These are phyloP conservation scores for Zoanthus sansibaricus DNA, from an alignment of 92 coral and sea anemone genomes.

Conservation along the genomic window DNA sequence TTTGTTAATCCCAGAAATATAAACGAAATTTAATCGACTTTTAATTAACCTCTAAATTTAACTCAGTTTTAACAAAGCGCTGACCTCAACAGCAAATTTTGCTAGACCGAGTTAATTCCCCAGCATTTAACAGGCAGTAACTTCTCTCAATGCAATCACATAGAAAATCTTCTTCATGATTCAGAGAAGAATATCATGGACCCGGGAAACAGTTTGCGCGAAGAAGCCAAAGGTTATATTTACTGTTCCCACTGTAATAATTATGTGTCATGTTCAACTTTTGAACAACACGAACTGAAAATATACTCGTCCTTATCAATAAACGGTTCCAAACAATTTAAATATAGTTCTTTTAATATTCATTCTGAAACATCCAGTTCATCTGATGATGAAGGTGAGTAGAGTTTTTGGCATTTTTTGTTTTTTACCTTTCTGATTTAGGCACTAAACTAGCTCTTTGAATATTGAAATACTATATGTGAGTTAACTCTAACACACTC, in stretches of 20 bases:
- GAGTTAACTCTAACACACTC: too few species aligned
- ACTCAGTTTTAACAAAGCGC: constrained; percentile 4
- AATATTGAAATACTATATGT: too few species aligned
- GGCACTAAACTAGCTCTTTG: too few species aligned
- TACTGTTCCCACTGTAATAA: constrained; percentile 30
- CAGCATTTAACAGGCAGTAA: constrained; percentile 1
- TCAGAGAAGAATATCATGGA: constrained; percentile 7
- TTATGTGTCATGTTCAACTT: constrained; percentile 39
- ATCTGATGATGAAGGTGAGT: too few species aligned
- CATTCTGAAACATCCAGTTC: too few species aligned
- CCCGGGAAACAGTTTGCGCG: constrained; percentile 8
- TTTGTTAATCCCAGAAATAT: constrained; percentile 12
- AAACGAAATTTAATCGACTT: constrained; percentile 19
- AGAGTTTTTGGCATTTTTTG: too few species aligned
- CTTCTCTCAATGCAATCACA: constrained; percentile 1
- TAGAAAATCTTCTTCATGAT: constrained; percentile 19
- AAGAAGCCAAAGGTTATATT: constrained; percentile 22
- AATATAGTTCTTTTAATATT: constrained; percentile 8
- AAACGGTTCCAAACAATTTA: too few species aligned
- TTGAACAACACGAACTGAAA: constrained; percentile 25
- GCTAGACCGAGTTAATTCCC: constrained; percentile 19
- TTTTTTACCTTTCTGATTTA: too few species aligned
- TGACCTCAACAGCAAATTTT: constrained; percentile 17
- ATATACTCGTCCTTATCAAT: too few species aligned
- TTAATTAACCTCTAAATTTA: constrained; percentile 6